Evolutionary conservation across 92 coral and sea anemone genomes (phyloP).

Genomic region (Nematostella vectensis): DNA sequence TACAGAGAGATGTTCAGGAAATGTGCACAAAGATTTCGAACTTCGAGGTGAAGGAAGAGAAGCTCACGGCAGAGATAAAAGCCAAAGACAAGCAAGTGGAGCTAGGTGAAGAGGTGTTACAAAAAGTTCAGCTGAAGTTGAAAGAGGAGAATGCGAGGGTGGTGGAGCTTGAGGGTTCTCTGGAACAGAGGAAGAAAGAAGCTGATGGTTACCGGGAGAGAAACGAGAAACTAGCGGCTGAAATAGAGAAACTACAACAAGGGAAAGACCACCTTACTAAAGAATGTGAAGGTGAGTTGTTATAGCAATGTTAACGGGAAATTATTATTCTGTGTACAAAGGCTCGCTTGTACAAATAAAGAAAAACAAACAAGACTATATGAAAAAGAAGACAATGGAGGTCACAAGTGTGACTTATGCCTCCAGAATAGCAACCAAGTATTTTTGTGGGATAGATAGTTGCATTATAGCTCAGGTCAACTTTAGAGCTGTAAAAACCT

Average conservation of each 20-base stretch:
- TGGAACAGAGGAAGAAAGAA: conserved; percentile 30
- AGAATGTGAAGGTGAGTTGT: conserved; percentile 31
- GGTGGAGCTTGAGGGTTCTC: conserved; percentile 28
- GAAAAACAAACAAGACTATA: too few species aligned
- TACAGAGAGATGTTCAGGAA: conserved; percentile 48
- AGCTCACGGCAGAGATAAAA: conserved; percentile 35
- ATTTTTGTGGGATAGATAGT: too few species aligned
- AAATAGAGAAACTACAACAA: conserved; percentile 29
- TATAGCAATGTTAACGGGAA: too few species aligned
- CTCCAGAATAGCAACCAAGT: too few species aligned
- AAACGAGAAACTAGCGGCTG: conserved; percentile 25
- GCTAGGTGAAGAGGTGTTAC: conserved; percentile 56
- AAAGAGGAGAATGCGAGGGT: conserved; percentile 41
- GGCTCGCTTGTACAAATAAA: too few species aligned
- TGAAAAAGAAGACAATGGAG: neutral
- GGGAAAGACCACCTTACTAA: conserved; percentile 23
- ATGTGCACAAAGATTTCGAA: conserved; percentile 31
- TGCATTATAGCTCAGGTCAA: too few species aligned
- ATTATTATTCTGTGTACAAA: too few species aligned
- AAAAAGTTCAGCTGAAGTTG: conserved; percentile 39
- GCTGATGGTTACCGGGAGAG: conserved; percentile 36
- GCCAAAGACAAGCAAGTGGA: conserved; percentile 40
- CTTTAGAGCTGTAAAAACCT: too few species aligned
- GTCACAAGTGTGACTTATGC: too few species aligned
- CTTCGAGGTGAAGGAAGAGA: conserved; percentile 48